Evolutionary conservation across 35 echinoderm and acorn worm species (phyloP).

Genomic region (Apostichopus californicus): DNA sequence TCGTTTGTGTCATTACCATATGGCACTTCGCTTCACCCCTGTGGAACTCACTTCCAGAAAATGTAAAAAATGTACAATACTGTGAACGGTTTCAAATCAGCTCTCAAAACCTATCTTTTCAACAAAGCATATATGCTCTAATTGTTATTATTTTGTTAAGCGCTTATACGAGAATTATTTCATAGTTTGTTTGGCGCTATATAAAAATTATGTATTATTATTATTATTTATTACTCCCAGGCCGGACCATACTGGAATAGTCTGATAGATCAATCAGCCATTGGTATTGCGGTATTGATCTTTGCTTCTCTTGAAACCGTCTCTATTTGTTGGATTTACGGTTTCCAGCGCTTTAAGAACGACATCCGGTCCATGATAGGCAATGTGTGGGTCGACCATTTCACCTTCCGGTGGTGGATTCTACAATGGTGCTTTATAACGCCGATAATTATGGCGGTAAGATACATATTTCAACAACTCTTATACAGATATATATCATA

Average conservation of each 20-base stretch:
- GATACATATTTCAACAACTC: not conserved
- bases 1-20: no score
- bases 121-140: no score
- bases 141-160: no score
- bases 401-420: slow-evolving; percentile 48
- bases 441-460: slow-evolving; percentile 35
- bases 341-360: slow-evolving; percentile 64
- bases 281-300: slow-evolving; percentile 48
- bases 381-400: slow-evolving; percentile 43
- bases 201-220: no score
- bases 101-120: no score
- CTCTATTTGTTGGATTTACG: slow-evolving; percentile 68
- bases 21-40: no score
- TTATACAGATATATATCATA: no score
- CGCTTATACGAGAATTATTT: no score
- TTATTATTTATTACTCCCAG: slow-evolving; percentile 30
- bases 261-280: slow-evolving; percentile 60
- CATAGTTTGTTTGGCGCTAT: no score
- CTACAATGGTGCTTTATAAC: slow-evolving; percentile 50
- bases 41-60: no score
- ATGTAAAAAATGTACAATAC: no score
- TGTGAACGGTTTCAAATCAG: no score
- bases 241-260: slow-evolving; percentile 69
- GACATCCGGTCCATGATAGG: slow-evolving; percentile 76
- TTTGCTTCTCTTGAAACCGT: slow-evolving; percentile 61